These are phyloP conservation scores for Artibeus lituratus DNA, from an alignment of 2,797 vertebrate genomes.

Conservation along the genomic window DNA sequence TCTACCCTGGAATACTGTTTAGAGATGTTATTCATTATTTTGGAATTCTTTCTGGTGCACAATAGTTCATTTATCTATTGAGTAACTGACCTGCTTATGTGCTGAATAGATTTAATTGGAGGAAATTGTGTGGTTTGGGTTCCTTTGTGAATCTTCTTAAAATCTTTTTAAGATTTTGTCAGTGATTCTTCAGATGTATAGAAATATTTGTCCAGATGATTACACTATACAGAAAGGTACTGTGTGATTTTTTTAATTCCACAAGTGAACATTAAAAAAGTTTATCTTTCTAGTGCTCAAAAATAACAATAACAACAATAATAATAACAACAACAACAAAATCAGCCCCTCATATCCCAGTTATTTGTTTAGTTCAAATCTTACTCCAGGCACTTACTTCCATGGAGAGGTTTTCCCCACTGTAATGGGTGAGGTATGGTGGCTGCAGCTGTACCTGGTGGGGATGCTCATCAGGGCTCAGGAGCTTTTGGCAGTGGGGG, in stretches of 20 bases:
- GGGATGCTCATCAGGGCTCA: background rate
- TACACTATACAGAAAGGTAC: background rate
- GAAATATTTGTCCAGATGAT: slow-evolving; percentile 46
- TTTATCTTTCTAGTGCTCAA: slow-evolving; percentile 8
- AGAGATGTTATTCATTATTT: slow-evolving; percentile 59
- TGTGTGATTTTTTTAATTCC: background rate
- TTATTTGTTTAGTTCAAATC: background rate
- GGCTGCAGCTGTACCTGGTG: background rate
- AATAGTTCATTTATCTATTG: background rate
- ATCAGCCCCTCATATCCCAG: background rate
- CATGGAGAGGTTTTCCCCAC: background rate
- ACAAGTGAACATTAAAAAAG: background rate
- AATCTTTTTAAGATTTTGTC: slow-evolving; percentile 49
- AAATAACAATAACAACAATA: background rate
- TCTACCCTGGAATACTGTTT: background rate
- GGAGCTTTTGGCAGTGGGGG: background rate
- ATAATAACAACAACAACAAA: background rate
- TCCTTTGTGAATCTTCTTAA: slow-evolving; percentile 74
- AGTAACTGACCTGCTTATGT: background rate
- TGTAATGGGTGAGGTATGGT: background rate
- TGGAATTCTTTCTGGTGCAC: background rate
- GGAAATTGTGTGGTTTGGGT: slow-evolving; percentile 72
- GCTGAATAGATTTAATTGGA: background rate
- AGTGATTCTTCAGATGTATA: slow-evolving; percentile 75
- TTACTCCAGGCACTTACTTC: background rate